phyloP scores from a whole-genome alignment of 2,888 invertebrate genomes.

The Tachystola acroxantha region DNA sequence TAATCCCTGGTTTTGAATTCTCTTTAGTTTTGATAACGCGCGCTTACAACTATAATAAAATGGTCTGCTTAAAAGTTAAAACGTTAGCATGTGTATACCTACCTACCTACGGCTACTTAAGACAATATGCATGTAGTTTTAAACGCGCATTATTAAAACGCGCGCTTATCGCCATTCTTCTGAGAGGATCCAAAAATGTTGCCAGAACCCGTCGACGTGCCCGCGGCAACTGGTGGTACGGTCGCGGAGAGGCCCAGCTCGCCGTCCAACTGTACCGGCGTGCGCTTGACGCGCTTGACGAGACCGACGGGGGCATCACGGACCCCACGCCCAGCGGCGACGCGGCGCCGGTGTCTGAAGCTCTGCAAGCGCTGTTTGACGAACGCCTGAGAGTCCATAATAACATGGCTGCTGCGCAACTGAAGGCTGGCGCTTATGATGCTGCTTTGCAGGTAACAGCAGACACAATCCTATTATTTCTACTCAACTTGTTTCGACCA shows the following conservation, averaged over 20 bases:
- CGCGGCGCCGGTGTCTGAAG: conserved; percentile 41
- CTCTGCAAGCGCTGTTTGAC: conserved; percentile 79
- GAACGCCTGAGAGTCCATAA: conserved; percentile 92
- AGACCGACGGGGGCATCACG: conserved; percentile 81
- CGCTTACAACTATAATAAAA: too few relatives aligned
- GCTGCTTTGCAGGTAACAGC: conserved; percentile 84
- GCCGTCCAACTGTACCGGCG: conserved; percentile 93
- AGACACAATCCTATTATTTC: too few relatives aligned
- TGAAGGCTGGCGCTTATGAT: conserved; percentile 91
- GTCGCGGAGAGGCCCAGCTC: conserved; percentile 86
- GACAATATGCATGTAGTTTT: too few relatives aligned
- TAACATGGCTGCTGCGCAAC: conserved; percentile 94
- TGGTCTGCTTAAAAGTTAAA: too few relatives aligned
- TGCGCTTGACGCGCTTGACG: conserved; percentile 89
- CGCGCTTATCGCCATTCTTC: too few relatives aligned
- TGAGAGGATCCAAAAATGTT: conserved; percentile 88
- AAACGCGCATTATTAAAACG: too few relatives aligned
- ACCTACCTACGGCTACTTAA: too few relatives aligned
- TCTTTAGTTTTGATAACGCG: too few relatives aligned
- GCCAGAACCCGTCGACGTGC: conserved; percentile 78
- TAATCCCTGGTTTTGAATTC: too few relatives aligned
- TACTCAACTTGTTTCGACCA: too few relatives aligned
- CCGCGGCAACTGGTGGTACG: conserved; percentile 95
- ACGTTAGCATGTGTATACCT: too few relatives aligned
- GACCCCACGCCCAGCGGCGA: conserved; percentile 73